Conservation (phyloP, 2,113 vertebrate species). For the Austrofundulus limnaeus region DNA sequence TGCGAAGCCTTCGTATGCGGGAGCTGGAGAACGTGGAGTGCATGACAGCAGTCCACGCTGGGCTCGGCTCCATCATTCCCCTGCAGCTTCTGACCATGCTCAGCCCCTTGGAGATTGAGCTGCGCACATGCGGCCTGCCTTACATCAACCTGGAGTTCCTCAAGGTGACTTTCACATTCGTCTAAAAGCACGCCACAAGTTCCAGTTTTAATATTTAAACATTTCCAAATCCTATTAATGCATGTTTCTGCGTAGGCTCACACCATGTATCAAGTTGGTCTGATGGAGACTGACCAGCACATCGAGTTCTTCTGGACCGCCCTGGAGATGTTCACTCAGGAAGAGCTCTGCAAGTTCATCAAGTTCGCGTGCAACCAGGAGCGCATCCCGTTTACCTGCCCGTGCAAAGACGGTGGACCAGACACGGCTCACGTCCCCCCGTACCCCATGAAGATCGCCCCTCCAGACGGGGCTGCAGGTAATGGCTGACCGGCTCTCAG, state of each 20-base stretch:
- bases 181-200: background rate
- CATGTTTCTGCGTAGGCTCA: constrained; percentile 87
- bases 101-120: constrained; percentile 91
- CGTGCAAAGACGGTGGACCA: constrained; percentile 94
- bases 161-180: constrained; percentile 79
- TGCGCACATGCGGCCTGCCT: constrained; percentile 93
- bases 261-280: constrained; percentile 98
- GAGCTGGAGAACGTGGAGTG: constrained; percentile 92
- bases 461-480: constrained; percentile 94
- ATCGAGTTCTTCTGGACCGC: constrained; percentile 98
- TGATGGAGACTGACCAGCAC: constrained; percentile 98
- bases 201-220: too few relatives aligned
- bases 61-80: constrained; percentile 93
- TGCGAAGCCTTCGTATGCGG: constrained; percentile 87
- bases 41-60: constrained; percentile 89
- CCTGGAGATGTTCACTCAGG: constrained; percentile 94
- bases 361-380: constrained; percentile 99
- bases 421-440: constrained; percentile 97
- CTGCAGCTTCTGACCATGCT: constrained; percentile 93
- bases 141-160: constrained; percentile 97
- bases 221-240: too few relatives aligned
- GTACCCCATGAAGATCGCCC: constrained; percentile 98
- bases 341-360: constrained; percentile 98
- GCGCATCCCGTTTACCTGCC: constrained; percentile 96
- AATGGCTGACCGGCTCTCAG: constrained; percentile 4